A percentile compares a stretch with the other conserved stretches of the same genome.
Evolutionary conservation across 2,888 invertebrate species (phyloP).

Genomic region (Leptinotarsa haldemani): DNA sequence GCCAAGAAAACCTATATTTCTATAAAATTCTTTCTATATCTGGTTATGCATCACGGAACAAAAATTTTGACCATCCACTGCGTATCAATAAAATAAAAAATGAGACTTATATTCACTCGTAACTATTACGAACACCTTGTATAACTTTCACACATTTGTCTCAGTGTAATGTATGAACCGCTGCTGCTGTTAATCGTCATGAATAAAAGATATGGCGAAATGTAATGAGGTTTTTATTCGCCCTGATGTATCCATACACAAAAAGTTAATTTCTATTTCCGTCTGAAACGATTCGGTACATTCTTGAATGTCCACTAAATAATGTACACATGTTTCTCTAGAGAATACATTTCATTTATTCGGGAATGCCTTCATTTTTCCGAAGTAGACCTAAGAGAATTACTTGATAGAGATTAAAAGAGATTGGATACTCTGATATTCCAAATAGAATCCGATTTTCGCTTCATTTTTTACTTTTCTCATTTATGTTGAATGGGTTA

Average conservation of each 20-base stretch:
- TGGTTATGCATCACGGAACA: too few species aligned
- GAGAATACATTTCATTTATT: constrained; percentile 66
- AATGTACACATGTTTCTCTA: constrained; percentile 61
- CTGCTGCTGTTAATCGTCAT: not conserved
- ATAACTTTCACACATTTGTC: too few species aligned
- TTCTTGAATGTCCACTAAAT: constrained; percentile 58
- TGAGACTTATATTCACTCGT: too few species aligned
- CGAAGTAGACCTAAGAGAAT: constrained; percentile 65
- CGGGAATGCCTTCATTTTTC: constrained; percentile 66
- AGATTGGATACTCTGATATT: constrained; percentile 65
- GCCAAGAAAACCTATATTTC: too few species aligned
- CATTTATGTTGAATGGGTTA: constrained; percentile 52
- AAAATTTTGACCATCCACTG: too few species aligned
- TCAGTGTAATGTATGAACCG: not conserved
- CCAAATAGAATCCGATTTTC: constrained; percentile 60
- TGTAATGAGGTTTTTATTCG: constrained; percentile 15
- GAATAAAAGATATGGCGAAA: constrained; percentile 5
- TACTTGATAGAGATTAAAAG: constrained; percentile 67
- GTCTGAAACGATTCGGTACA: constrained; percentile 47
- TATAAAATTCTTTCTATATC: too few species aligned
- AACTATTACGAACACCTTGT: too few species aligned
- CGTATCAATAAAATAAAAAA: too few species aligned
- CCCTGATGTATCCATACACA: constrained; percentile 20
- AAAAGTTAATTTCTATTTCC: constrained; percentile 44
- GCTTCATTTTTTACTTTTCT: constrained; percentile 55